Conservation (phyloP, 2,888 invertebrate genomes). For the Eumacrocentrus americanus region DNA sequence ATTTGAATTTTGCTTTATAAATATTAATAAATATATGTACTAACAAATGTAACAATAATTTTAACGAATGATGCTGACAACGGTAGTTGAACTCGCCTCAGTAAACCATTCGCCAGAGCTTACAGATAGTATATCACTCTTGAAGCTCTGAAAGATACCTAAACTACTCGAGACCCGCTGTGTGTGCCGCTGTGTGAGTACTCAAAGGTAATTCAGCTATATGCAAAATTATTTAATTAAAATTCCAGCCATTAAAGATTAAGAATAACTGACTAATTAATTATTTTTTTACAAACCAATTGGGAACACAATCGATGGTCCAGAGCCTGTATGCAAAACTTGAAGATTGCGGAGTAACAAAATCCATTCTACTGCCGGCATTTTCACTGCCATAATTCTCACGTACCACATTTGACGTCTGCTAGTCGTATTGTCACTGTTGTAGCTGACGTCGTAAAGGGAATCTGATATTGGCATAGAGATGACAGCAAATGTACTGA, state of each 20-base stretch:
- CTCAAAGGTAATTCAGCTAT: slow-evolving; percentile 80
- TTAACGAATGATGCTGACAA: slow-evolving; percentile 79
- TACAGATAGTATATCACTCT: slow-evolving; percentile 81
- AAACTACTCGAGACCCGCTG: slow-evolving; percentile 79
- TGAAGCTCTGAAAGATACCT: slow-evolving; percentile 69
- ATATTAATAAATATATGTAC: too few relatives aligned
- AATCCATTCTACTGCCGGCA: slow-evolving; percentile 41
- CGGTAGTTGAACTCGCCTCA: slow-evolving; percentile 76
- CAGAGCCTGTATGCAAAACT: slow-evolving; percentile 54
- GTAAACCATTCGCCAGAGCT: slow-evolving; percentile 75
- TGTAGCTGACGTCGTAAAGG: slow-evolving; percentile 50
- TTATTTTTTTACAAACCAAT: slow-evolving; percentile 67
- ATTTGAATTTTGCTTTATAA: too few relatives aligned
- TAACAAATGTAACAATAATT: slow-evolving; percentile 82
- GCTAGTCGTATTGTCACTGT: slow-evolving; percentile 50
- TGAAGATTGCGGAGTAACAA: slow-evolving; percentile 47
- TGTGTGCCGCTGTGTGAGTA: too few relatives aligned
- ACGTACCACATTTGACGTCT: slow-evolving; percentile 64
- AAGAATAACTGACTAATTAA: too few relatives aligned
- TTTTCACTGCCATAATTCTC: slow-evolving; percentile 66
- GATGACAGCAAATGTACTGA: slow-evolving; percentile 51
- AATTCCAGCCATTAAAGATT: neutral
- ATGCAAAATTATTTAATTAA: too few relatives aligned
- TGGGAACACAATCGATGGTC: slow-evolving; percentile 67
- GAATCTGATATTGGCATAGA: slow-evolving; percentile 41